phyloP scores from a whole-genome alignment of 2,888 invertebrate species.

The Limnephilus lunatus region DNA sequence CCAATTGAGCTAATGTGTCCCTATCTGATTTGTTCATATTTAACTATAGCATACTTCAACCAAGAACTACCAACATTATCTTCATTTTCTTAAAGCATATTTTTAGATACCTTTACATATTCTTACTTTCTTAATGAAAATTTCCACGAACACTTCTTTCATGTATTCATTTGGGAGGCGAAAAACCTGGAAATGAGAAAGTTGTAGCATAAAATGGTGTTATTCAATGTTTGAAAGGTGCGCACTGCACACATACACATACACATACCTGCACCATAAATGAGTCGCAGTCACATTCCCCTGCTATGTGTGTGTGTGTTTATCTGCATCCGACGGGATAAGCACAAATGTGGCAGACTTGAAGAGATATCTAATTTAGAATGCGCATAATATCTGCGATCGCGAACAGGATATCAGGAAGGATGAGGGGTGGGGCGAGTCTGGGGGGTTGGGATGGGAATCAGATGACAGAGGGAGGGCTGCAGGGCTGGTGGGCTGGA shows the following conservation, averaged over 20 bases:
- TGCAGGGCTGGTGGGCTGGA: conserved; percentile 36
- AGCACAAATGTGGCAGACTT: conserved; percentile 63
- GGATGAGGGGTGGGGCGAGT: conserved; percentile 23
- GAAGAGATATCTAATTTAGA: conserved; percentile 65
- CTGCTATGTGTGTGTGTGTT: conserved; percentile 18
- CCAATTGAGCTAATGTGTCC: no score
- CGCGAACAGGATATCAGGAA: conserved; percentile 61
- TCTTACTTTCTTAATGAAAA: no score
- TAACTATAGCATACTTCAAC: no score
- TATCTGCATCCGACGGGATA: conserved; percentile 64
- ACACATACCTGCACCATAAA: background rate
- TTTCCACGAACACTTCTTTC: no score
- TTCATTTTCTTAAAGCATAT: no score
- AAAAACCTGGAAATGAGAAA: no score
- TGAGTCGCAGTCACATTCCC: conserved; percentile 21
- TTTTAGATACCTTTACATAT: no score
- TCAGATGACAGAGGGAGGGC: conserved; percentile 29
- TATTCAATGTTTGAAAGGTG: background rate
- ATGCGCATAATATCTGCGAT: conserved; percentile 66
- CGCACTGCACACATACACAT: background rate
- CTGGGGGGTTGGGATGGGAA: conserved; percentile 25
- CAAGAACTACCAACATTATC: no score
- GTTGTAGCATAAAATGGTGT: no score
- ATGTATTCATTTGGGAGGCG: no score
- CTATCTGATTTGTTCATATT: no score